Evolutionary conservation across 2,888 invertebrate species (phyloP), one percentile per base, ranked within the genome.

Genomic region (Pollenia labialis): DNA sequence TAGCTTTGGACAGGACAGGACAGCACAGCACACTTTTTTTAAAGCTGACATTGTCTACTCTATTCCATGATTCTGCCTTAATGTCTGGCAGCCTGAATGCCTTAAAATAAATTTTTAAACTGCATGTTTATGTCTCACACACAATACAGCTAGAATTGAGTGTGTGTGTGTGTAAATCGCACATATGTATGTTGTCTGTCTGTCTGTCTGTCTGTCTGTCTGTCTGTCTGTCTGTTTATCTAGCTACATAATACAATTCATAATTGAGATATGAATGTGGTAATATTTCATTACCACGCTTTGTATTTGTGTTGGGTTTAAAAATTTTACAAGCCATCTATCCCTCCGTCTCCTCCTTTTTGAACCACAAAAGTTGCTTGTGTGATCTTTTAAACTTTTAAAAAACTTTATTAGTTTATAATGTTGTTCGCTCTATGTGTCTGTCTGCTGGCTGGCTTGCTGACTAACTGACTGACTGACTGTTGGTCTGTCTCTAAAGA

Each of bases 231-330:
- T 14, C 23, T 60, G 18, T 8, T 16, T 52, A 18, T 54, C 40
- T 48, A 32, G 58, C 48, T 16, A n/a, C 71, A 71, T 68, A 69
- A 64, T 11, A 62, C 81, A 84, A 77, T 74, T 84, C 89, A 90
- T 92, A 91, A 92, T 92, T 92, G 92, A 92, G 92, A 91, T 91
- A 91, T 92, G 92, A 91, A 91, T 92, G 91, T 89, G 91, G 90
- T 88, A 90, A 92, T 92, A 91, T 91, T 92, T 92, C 91, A 92
- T 90, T 90, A 89, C 89, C 90, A 86, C 83, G 87, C 87, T 62
- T 66, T 79, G 48, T 62, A 12, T 44, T 52, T 60, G 64, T 71
- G 69, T 71, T 46, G 16, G 66, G 10, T 16, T 58, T 56, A 62
- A 71, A 62, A 66, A 60, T 74, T 69, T 52, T 46, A 56, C 8